Evolutionary conservation across 2,888 invertebrate genomes (phyloP).

Genomic region (Branchipolynoe longqiensis): DNA sequence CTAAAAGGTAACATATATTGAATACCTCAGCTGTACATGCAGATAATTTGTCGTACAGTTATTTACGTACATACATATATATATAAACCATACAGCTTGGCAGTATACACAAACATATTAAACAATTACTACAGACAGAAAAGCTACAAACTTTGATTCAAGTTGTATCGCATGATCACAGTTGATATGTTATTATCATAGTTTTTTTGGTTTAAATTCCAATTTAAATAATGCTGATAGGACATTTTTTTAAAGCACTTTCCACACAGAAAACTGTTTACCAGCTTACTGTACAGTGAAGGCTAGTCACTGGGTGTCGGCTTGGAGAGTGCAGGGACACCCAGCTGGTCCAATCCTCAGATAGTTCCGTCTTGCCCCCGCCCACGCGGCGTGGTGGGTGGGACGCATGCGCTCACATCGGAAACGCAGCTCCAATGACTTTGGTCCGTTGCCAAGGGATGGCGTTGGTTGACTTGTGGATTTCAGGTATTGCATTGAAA

Average conservation of each 20-base stretch:
- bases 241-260: neutral
- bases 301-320: neutral
- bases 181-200: slow-evolving; percentile 28
- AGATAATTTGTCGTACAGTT: no score
- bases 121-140: no score
- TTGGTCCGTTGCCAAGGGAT: slow-evolving; percentile 6
- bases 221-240: slow-evolving; percentile 34
- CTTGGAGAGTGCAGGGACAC: neutral
- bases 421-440: slow-evolving; percentile 7
- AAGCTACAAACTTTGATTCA: slow-evolving; percentile 34
- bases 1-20: no score
- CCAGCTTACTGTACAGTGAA: no score
- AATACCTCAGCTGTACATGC: no score
- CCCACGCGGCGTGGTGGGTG: neutral
- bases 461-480: no score
- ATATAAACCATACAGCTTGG: no score
- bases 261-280: slow-evolving; percentile 6
- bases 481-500: no score
- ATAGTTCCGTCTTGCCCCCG: slow-evolving; percentile 25
- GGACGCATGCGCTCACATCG: neutral
- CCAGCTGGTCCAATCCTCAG: neutral
- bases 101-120: no score
- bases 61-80: no score
- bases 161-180: slow-evolving; percentile 27
- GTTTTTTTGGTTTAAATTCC: neutral